phyloP scores from a whole-genome alignment of 37 sponge, comb jelly and placozoan species.

The Halichondria panicea region DNA sequence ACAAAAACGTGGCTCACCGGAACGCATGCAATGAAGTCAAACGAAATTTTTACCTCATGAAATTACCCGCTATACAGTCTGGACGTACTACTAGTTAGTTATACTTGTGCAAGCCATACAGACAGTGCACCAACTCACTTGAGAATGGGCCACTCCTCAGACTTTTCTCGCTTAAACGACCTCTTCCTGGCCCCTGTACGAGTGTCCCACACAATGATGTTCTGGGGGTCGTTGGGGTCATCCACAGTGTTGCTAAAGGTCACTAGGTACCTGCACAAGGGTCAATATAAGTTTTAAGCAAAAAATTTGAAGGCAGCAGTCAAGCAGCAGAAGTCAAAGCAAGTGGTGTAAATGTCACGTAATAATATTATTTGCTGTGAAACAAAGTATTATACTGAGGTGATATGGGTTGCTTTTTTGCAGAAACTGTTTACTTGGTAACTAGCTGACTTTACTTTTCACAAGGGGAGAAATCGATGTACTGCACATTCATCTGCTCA shows the following conservation, averaged over 20 bases:
- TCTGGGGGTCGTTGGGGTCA: conserved; percentile 67
- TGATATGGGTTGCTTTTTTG: too few relatives aligned
- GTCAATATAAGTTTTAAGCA: neutral
- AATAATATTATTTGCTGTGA: too few relatives aligned
- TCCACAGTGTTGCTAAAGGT: conserved; percentile 65
- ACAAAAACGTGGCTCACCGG: too few relatives aligned
- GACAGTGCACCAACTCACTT: conserved; percentile 60
- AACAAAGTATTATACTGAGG: too few relatives aligned
- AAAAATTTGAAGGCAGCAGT: neutral
- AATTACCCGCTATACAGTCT: too few relatives aligned
- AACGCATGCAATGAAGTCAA: too few relatives aligned
- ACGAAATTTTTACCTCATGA: too few relatives aligned
- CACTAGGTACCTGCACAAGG: conserved; percentile 54
- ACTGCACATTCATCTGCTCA: conserved; percentile 66
- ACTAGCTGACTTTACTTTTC: conserved; percentile 80
- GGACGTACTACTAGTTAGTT: neutral
- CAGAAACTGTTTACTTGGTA: too few relatives aligned
- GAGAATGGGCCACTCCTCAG: conserved; percentile 91
- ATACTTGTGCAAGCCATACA: neutral
- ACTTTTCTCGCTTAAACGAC: conserved; percentile 57
- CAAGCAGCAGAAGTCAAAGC: neutral
- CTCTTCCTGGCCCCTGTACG: conserved; percentile 74
- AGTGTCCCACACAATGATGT: conserved; percentile 88
- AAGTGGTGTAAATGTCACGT: neutral
- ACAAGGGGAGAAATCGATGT: conserved; percentile 96